These are phyloP conservation scores for Tetragnatha versicolor DNA, from an alignment of 1,140 invertebrate genomes.

Conservation along the genomic window DNA sequence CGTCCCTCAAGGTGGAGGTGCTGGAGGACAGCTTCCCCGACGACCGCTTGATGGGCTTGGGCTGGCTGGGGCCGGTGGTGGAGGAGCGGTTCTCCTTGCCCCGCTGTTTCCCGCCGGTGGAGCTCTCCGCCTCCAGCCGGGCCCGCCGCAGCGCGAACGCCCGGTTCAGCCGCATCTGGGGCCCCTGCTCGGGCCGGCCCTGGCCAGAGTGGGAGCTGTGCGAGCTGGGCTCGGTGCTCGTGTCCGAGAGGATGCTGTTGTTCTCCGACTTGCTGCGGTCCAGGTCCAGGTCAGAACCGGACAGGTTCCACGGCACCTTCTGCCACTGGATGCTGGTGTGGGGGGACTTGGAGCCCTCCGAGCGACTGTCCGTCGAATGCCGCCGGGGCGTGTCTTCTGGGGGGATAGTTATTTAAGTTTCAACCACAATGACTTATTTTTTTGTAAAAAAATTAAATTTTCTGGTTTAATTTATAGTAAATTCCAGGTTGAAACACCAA, in stretches of 20 bases:
- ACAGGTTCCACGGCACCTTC: slow-evolving; percentile 51
- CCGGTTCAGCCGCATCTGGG: slow-evolving; percentile 63
- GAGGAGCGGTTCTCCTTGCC: slow-evolving; percentile 45
- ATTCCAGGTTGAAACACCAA: no score
- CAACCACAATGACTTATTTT: neutral
- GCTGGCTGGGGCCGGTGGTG: slow-evolving; percentile 23
- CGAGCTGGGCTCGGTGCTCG: slow-evolving; percentile 52
- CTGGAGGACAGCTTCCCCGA: slow-evolving; percentile 28
- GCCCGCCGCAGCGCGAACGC: slow-evolving; percentile 66
- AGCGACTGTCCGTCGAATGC: slow-evolving; percentile 40
- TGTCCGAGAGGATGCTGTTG: slow-evolving; percentile 45
- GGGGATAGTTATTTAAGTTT: neutral
- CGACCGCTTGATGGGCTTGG: slow-evolving; percentile 63
- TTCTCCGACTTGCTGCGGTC: slow-evolving; percentile 54
- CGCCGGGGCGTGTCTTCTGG: slow-evolving; percentile 15
- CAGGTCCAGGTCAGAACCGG: slow-evolving; percentile 46
- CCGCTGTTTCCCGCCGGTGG: slow-evolving; percentile 24
- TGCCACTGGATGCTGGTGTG: slow-evolving; percentile 32
- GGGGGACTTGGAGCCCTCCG: slow-evolving; percentile 46
- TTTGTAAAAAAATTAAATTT: no score
- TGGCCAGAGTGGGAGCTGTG: slow-evolving; percentile 43
- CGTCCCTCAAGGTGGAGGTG: slow-evolving; percentile 25
- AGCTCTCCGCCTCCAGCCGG: slow-evolving; percentile 60
- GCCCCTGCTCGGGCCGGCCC: slow-evolving; percentile 10
- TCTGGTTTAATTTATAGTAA: neutral